Base-by-base conservation (phyloP, 1,140 invertebrate species). In the Drosophila suzukii region DNA sequence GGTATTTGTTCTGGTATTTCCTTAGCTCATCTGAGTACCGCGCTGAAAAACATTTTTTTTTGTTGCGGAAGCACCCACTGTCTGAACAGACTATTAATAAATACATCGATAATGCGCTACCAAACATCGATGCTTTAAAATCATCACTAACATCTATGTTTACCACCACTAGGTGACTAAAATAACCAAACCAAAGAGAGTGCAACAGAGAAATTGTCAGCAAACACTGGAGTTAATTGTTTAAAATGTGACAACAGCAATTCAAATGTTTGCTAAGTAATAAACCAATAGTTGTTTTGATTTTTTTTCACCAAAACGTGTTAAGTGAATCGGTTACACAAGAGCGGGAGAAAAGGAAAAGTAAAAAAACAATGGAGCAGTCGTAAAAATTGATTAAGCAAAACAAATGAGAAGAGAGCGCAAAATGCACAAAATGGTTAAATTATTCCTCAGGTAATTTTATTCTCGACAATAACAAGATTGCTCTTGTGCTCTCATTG, bases 401-500 rank as follows among this genome's bases (percentile, higher is more conserved):
- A 71, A 68, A 57, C 41, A 34, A 38, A 30, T 30, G 15, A 27
- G 32, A 20, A 27, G 50, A 17, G 39, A 20, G 32, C 38, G 38
- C n/a, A 55, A 20, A 66, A 88, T 88, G 84, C 77, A 89, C 73
- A 89, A 83, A 80, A 88, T 84, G 85, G 84, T 88, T 72, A 88
- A 84, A 81, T 80, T 88, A 81, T 88, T 88, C 77, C 79, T 88
- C 80, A 88, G 84, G 84, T 88, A 88, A 88, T 70, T 83, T 36
- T 36, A 34, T 36, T 46, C 46, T 17, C 82, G 77, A 75, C 71
- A 58, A 43, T 46, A 65, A 39, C 41, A 73, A 15, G 15, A 32
- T 17, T 3, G 36, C 30, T 39, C 36, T 39, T 55, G n/a, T 53
- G 41, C 46, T 43, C 49, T 24, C 36, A 11, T 34, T 72, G 30